phyloP scores from a whole-genome alignment of 2,113 vertebrate genomes.

The Ceyx margarethae region DNA sequence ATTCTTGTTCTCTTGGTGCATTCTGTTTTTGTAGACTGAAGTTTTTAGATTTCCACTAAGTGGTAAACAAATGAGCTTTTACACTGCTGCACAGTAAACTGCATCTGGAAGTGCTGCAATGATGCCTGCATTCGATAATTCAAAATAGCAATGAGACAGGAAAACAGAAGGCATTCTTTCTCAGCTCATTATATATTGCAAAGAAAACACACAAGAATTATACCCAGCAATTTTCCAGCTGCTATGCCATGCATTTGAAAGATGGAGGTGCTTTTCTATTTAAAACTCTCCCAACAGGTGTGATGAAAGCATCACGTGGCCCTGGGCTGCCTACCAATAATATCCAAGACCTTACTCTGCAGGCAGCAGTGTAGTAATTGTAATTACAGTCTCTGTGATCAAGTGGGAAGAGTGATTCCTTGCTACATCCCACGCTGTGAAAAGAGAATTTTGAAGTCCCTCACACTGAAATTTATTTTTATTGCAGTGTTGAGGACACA shows the following conservation, averaged over 20 bases:
- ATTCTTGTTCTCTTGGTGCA: background rate
- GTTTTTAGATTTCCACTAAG: background rate
- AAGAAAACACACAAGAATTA: background rate
- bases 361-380: background rate
- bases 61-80: background rate
- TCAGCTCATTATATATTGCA: background rate
- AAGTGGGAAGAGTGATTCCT: background rate
- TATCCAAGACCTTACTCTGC: background rate
- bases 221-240: background rate
- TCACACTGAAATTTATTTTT: background rate
- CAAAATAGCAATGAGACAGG: background rate
- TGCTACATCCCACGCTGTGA: background rate
- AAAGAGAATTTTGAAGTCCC: background rate
- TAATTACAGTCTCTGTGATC: background rate
- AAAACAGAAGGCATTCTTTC: background rate
- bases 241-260: background rate
- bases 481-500: background rate
- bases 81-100: background rate
- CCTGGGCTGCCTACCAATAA: background rate
- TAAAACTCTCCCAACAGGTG: background rate
- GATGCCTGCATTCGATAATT: background rate
- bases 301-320: background rate
- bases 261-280: background rate
- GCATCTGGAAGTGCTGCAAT: background rate
- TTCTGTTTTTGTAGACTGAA: background rate